phyloP scores from a whole-genome alignment of 1,140 invertebrate species.

The Agrypnia vestita region DNA sequence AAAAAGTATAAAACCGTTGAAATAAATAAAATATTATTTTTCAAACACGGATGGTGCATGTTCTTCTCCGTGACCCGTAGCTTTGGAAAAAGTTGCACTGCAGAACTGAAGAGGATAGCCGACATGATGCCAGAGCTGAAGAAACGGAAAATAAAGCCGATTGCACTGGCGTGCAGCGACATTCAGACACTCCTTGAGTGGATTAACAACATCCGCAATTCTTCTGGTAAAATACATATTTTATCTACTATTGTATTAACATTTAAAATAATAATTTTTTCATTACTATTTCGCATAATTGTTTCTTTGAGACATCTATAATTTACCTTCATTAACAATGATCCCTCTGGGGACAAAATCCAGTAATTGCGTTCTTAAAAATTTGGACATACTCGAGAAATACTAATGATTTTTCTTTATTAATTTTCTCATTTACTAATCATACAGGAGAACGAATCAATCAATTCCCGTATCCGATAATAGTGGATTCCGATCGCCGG shows the following conservation, averaged over 20 bases:
- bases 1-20: too few species aligned
- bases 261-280: too few species aligned
- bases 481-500: conserved; percentile 21
- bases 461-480: not conserved
- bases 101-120: not conserved
- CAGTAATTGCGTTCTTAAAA: too few species aligned
- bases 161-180: not conserved
- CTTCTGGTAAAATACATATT: conserved; percentile 1
- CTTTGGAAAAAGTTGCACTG: not conserved
- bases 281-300: too few species aligned
- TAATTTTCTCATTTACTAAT: too few species aligned
- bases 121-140: not conserved
- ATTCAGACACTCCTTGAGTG: not conserved
- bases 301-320: too few species aligned
- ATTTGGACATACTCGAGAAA: too few species aligned
- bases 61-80: not conserved
- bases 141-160: not conserved
- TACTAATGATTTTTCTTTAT: too few species aligned
- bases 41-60: conserved; percentile 2
- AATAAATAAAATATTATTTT: not conserved
- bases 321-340: too few species aligned
- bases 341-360: too few species aligned
- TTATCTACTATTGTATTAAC: too few species aligned
- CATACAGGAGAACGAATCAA: too few species aligned
- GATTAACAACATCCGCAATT: not conserved